Evolutionary conservation across 2,113 vertebrate genomes (phyloP).

Genomic region (Neolamprologus cancellatus): DNA sequence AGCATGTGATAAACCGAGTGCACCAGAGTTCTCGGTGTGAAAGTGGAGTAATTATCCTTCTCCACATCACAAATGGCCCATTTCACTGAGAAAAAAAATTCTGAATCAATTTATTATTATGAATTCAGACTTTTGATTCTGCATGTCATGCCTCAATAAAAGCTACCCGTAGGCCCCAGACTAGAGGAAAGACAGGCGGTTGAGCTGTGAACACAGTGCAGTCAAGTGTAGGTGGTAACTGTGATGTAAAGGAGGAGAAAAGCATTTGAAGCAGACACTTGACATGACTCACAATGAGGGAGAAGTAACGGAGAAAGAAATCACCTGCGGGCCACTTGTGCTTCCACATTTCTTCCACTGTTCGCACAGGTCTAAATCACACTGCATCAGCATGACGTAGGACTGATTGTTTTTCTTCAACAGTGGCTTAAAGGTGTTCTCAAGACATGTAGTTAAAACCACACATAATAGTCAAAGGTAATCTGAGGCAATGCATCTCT

Average conservation of each 20-base stretch:
- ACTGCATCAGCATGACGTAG: neutral
- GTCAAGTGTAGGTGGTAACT: neutral
- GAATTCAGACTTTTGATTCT: neutral
- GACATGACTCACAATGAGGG: neutral
- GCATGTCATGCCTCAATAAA: neutral
- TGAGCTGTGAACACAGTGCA: neutral
- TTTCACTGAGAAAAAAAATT: neutral
- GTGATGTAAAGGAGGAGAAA: neutral
- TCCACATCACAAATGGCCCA: neutral
- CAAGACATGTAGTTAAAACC: neutral
- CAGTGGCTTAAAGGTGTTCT: neutral
- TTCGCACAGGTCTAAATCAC: fast-evolving
- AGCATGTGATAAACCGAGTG: neutral
- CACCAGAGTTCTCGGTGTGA: neutral
- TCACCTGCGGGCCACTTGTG: neutral
- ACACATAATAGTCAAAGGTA: fast-evolving
- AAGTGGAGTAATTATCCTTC: neutral
- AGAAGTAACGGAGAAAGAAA: neutral
- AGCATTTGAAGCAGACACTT: neutral
- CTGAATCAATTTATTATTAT: neutral
- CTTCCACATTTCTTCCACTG: neutral
- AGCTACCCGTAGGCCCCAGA: neutral
- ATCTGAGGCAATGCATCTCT: neutral
- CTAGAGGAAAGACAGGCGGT: neutral
- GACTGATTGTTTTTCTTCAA: neutral